phyloP scores from a whole-genome alignment of 1,140 invertebrate genomes.

The Drosophila tani region DNA sequence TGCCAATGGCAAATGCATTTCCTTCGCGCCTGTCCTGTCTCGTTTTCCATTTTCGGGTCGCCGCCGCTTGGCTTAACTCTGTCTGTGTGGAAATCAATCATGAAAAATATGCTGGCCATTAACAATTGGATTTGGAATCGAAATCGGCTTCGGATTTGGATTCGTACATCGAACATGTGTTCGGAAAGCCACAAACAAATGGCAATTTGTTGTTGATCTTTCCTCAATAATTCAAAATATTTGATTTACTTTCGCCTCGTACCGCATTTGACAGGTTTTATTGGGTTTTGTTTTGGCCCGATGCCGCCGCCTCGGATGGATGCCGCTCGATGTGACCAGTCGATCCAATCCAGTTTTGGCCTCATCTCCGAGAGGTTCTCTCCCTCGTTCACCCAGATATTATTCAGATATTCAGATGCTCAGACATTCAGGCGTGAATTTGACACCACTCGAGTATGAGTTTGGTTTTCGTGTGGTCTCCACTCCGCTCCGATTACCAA shows the following conservation, averaged over 20 bases:
- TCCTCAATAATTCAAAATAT: constrained; percentile 70
- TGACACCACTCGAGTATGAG: constrained; percentile 50
- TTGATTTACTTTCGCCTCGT: constrained; percentile 60
- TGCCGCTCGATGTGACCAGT: constrained; percentile 1
- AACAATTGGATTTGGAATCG: constrained; percentile 70
- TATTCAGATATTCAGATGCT: constrained; percentile 5
- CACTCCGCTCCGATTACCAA: constrained; percentile 63
- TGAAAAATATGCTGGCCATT: constrained; percentile 68
- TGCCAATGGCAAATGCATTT: constrained; percentile 32
- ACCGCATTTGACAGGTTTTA: constrained; percentile 45
- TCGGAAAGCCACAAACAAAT: constrained; percentile 35
- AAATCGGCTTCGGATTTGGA: constrained; percentile 52
- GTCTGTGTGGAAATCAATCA: constrained; percentile 61
- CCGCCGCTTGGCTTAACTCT: too few relatives aligned
- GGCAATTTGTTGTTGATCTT: constrained; percentile 62
- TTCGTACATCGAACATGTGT: constrained; percentile 21
- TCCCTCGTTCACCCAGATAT: constrained; percentile 55
- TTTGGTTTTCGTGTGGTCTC: constrained; percentile 13
- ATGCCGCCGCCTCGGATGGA: constrained; percentile 3
- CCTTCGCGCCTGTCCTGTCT: constrained; percentile 10
- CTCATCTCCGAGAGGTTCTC: constrained; percentile 46
- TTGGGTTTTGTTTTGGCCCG: constrained; percentile 24
- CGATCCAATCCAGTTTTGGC: constrained; percentile 33
- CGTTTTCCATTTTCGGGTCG: constrained; percentile 51
- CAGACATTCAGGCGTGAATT: constrained; percentile 37